A percentile compares a stretch with the other conserved stretches of the same genome.
phyloP scores from a whole-genome alignment of 2,113 vertebrate species.

The Pitta sordida region DNA sequence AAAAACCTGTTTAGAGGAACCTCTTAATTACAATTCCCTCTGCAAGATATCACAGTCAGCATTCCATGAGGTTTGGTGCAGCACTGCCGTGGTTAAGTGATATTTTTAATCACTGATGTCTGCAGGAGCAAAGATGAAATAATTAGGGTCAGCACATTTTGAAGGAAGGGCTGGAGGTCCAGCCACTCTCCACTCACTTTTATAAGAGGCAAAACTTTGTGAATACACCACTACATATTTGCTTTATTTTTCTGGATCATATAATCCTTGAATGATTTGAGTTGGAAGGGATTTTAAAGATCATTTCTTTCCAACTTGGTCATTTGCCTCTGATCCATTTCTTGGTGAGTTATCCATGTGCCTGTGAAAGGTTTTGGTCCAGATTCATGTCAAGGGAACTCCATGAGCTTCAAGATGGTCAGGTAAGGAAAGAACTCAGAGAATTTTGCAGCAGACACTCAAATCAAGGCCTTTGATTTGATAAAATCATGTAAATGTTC shows the following conservation, averaged over 20 bases:
- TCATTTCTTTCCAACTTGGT: background rate
- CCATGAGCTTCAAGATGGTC: background rate
- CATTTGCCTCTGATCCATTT: background rate
- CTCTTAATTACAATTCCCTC: background rate
- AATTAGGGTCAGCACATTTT: background rate
- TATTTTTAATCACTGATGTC: background rate
- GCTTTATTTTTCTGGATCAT: background rate
- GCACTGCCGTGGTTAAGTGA: background rate
- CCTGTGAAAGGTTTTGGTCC: background rate
- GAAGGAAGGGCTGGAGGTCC: background rate
- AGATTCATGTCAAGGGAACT: background rate
- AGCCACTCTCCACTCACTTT: background rate
- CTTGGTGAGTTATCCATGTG: background rate
- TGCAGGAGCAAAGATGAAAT: background rate
- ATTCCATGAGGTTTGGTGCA: background rate
- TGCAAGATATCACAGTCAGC: background rate
- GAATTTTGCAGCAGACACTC: background rate
- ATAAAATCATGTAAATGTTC: background rate
- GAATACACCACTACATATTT: background rate
- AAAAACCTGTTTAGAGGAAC: background rate
- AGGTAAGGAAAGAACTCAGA: background rate
- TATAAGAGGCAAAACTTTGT: background rate
- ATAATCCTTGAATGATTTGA: background rate
- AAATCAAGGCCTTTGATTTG: background rate
- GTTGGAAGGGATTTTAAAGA: background rate